Base-by-base conservation (phyloP, 2,797 vertebrate genomes). In the Darevskia nairensis region DNA sequence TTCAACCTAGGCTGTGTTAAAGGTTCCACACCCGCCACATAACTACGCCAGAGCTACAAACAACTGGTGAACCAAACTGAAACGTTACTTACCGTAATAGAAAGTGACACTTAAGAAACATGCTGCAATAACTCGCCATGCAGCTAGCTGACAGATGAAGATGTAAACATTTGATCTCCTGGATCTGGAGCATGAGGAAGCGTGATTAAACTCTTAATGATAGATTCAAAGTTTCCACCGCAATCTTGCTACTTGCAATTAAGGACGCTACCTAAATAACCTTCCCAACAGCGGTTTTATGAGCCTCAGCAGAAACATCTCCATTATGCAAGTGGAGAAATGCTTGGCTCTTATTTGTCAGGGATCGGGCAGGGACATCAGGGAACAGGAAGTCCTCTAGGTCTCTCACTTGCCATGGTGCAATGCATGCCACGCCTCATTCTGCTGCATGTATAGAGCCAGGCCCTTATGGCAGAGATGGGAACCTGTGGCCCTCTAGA, bases 101-200 rank as follows among this genome's bases (percentile, higher is more conserved):
- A 72, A 72, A 72, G 69, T 10, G 35, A 44, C 32, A 9, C 4
- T 85, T 64, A 59, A 75, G 8, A 29, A 77, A 85, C 21, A 85
- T n/a, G 55, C 55, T n/a, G 55, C 55, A 85, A 32, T 59, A 64
- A 44, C 25, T 23, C 25, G 2, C 55, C 72, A 44, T 35, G 23
- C 72, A 64, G 35, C 72, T n/a, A 8, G 21, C 21, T 64, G 61
- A n/a, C n/a, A 50, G 83, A 41, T 64, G 27, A 41, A n/a, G 55
- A 76, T 77, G 17, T 21, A 85, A 85, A 77, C 74, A n/a, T 76
- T 10, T 85, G 84, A 85, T 77, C 9, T n/a, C 32, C 84, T 4
- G 50, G 55, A 44, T 8, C 72, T 41, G 17, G 74, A 21, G 39
- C 15, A 46, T 44, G 23, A 64, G 5, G 50, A 85, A 66, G 72